phyloP scores from a whole-genome alignment of 2,113 vertebrate species.

The Trogon melanurus region DNA sequence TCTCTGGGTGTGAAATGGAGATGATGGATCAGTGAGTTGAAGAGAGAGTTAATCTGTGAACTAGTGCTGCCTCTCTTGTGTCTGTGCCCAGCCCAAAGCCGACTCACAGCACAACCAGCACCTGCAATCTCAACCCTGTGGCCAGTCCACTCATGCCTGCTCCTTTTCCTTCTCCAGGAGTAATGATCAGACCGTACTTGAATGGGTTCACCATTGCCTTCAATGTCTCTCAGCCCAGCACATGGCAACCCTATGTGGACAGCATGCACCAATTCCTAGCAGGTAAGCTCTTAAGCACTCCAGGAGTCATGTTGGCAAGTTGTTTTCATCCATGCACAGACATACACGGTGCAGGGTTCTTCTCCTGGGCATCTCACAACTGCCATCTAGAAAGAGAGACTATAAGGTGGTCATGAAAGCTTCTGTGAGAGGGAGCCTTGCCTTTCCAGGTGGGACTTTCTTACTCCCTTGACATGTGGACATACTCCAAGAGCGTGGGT shows the following conservation, averaged over 20 bases:
- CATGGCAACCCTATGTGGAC: conserved; percentile 88
- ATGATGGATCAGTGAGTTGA: not conserved
- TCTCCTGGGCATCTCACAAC: not conserved
- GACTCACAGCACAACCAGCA: rapidly evolving
- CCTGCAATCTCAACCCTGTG: not conserved
- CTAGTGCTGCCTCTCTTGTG: not conserved
- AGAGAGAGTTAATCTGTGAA: not conserved
- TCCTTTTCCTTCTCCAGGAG: conserved; percentile 81
- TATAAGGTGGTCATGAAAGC: not conserved
- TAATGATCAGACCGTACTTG: conserved; percentile 91
- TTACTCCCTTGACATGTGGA: rapidly evolving
- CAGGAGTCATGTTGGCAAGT: rapidly evolving
- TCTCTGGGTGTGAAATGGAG: not conserved
- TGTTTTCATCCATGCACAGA: not conserved
- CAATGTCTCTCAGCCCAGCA: conserved; percentile 84
- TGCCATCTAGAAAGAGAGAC: not conserved
- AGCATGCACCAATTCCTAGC: conserved; percentile 87
- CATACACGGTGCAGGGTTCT: rapidly evolving
- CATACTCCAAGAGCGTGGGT: not conserved
- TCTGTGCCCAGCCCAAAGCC: not conserved
- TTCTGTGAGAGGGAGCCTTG: not conserved
- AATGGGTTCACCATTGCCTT: conserved; percentile 87
- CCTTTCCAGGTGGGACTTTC: not conserved
- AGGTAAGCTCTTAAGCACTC: conserved; percentile 76
- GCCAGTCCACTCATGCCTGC: not conserved